phyloP scores from a whole-genome alignment of 2,888 invertebrate genomes.

The Caenorhabditis sp. region DNA sequence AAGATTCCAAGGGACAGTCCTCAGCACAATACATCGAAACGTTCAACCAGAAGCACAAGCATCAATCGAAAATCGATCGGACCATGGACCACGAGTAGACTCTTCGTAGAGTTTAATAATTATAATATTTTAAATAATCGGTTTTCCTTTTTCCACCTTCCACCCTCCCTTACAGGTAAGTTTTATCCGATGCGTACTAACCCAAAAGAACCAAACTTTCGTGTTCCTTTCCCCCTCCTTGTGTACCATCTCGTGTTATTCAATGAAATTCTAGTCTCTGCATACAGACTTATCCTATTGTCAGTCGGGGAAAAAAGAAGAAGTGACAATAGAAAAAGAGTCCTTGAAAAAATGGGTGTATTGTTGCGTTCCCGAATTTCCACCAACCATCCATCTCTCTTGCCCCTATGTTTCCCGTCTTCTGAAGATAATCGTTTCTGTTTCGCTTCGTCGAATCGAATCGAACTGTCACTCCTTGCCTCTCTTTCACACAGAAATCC shows the following conservation, averaged over 20 bases:
- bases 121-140: neutral
- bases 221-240: conserved; percentile 1
- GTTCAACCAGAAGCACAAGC: conserved; percentile 76
- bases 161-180: conserved; percentile 25
- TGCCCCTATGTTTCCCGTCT: neutral
- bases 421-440: conserved; percentile 53
- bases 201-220: conserved; percentile 15
- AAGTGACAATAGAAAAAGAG: neutral
- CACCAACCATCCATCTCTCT: neutral
- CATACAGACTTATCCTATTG: neutral
- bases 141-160: neutral
- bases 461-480: conserved; percentile 38
- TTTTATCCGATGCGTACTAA: conserved; percentile 35
- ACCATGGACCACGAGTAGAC: conserved; percentile 50
- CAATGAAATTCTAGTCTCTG: neutral
- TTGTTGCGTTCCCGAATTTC: conserved; percentile 10
- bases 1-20: conserved; percentile 41
- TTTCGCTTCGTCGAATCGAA: conserved; percentile 51
- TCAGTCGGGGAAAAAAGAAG: too few relatives aligned
- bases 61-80: conserved; percentile 61
- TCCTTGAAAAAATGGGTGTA: neutral
- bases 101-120: neutral
- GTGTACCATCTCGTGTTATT: neutral
- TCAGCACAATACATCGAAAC: conserved; percentile 74
- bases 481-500: conserved; percentile 10